Base-by-base conservation (phyloP, 2,113 vertebrate genomes). In the Carassius auratus region DNA sequence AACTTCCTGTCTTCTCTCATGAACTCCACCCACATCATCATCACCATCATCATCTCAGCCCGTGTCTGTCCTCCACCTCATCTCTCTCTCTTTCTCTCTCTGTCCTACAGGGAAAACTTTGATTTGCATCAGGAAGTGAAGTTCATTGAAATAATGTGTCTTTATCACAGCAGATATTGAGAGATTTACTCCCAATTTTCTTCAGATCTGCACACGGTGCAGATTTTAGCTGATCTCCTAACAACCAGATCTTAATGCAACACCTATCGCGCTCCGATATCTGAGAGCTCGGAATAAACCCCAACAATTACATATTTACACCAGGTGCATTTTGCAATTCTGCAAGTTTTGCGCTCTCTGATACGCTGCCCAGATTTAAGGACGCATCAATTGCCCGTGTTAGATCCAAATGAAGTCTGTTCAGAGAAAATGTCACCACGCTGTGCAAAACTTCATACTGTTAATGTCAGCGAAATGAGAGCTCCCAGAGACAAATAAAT, bases 71-170 rank as follows among this genome's bases (percentile, higher is more conserved):
- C 94, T 95, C 93, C 91, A 92, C 91, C 93, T 95, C 93, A 94
- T 42, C 38, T 42, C 38, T 42, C 42, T 42, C 42, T 42, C 38
- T 42, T 7, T 42, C 42, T 42, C 68, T 66, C 23, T 50, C 81
- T 64, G 93, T 88, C 21, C 86, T 94, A 93, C 92, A 92, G 93
- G 92, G 93, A 92, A 92, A 94, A 96, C 97, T 97, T 95, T 94
- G 96, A 98, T 97, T 96, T 97, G 95, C 96, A 97, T 96, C 94
- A 96, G 96, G 96, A 97, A 95, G 95, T 94, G 94, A 96, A 95
- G 93, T 93, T 96, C 95, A 95, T 95, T 96, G 95, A 95, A 97
- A 96, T 97, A 96, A 96, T 95, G 94, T 94, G 91, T 94, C 96
- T 96, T 96, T 97, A 97, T 97, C 96, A 94, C 97, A 93, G 95